Evolutionary conservation across 35 echinoderm and acorn worm genomes (phyloP).

Genomic region (Chiridota heheva): DNA sequence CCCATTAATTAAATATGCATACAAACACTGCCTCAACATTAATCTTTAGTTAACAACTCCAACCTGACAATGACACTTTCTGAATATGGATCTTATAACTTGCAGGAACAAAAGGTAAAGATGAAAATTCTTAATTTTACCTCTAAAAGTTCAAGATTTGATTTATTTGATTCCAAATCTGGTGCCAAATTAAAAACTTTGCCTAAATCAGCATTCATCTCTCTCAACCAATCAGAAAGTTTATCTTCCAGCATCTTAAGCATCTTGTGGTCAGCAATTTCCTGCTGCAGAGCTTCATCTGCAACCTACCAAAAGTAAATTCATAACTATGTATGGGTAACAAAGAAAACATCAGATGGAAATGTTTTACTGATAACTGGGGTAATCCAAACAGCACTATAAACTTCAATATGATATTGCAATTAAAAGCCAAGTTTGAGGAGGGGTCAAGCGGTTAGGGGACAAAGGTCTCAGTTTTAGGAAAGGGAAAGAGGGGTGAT

Average conservation of each 20-base stretch:
- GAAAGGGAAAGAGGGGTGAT: too few relatives aligned
- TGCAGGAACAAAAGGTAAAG: too few relatives aligned
- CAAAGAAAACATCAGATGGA: background rate
- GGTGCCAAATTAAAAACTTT: slow-evolving; percentile 37
- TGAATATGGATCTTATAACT: too few relatives aligned
- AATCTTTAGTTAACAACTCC: too few relatives aligned
- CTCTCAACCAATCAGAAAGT: slow-evolving; percentile 52
- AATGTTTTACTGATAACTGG: background rate
- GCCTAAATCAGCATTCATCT: slow-evolving; percentile 40
- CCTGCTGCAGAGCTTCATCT: background rate
- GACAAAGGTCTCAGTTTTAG: too few relatives aligned
- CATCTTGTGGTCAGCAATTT: slow-evolving; percentile 45
- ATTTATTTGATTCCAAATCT: slow-evolving; percentile 53
- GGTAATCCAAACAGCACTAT: too few relatives aligned
- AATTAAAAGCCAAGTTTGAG: too few relatives aligned
- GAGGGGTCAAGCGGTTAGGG: too few relatives aligned
- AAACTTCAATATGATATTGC: too few relatives aligned
- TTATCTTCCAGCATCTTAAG: slow-evolving; percentile 31
- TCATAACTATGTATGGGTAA: background rate
- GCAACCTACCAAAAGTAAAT: slow-evolving; percentile 20
- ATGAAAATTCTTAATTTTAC: slow-evolving; percentile 7
- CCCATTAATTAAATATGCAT: too few relatives aligned
- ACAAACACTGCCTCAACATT: too few relatives aligned
- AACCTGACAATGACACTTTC: too few relatives aligned
- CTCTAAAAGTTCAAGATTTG: slow-evolving; percentile 41